phyloP scores from a whole-genome alignment of 2,888 invertebrate genomes.

The Automeris io region DNA sequence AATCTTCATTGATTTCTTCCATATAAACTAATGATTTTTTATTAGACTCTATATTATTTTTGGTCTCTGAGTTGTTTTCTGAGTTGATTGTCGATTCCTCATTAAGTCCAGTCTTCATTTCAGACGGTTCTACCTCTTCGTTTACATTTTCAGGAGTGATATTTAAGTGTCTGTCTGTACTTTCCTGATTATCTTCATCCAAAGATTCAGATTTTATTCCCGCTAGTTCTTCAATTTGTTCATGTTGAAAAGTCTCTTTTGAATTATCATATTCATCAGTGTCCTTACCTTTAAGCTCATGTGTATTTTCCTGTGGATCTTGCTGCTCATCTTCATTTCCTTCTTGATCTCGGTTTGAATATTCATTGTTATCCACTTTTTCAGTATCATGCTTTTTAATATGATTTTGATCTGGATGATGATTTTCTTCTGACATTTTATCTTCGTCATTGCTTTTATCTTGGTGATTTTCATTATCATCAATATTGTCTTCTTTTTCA shows the following conservation, averaged over 20 bases:
- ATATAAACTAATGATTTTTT: background rate
- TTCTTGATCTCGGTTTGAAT: conserved; percentile 12
- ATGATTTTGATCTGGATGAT: conserved; percentile 13
- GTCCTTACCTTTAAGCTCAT: conserved; percentile 11
- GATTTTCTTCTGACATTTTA: conserved; percentile 10
- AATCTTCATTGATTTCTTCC: background rate
- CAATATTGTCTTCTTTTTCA: conserved; percentile 13
- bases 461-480: conserved; percentile 11
- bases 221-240: conserved; percentile 5
- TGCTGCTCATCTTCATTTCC: conserved; percentile 19
- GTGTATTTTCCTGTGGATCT: conserved; percentile 6
- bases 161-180: conserved; percentile 16
- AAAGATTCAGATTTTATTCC: conserved; percentile 18
- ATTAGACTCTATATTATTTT: conserved; percentile 2
- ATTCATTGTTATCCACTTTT: conserved; percentile 14
- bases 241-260: conserved; percentile 11
- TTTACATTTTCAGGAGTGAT: conserved; percentile 11
- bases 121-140: conserved; percentile 7
- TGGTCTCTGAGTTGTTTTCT: conserved; percentile 6
- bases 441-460: conserved; percentile 9
- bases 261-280: conserved; percentile 7
- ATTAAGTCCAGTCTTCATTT: conserved; percentile 5
- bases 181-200: conserved; percentile 11
- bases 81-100: conserved; percentile 6
- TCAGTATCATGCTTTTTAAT: conserved; percentile 13